Percentiles rank a stretch among this genome's conserved stretches.
These are phyloP conservation scores for Gerosis bhagava DNA, from an alignment of 2,888 invertebrate species.

Conservation along the genomic window DNA sequence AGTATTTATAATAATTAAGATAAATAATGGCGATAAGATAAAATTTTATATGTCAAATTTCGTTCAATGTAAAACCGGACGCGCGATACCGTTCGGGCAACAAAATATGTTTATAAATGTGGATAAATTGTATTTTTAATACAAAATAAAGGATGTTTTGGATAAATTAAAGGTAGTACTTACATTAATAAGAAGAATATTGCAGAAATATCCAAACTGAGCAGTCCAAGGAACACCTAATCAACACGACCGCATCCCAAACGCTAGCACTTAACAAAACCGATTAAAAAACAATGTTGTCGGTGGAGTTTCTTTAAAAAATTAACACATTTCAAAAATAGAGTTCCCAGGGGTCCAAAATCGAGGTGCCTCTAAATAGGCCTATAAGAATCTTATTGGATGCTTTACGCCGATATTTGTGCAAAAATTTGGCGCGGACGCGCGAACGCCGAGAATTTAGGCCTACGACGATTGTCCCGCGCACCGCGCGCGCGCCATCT, in stretches of 20 bases:
- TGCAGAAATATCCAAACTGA: slow-evolving; percentile 42
- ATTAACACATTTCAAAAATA: slow-evolving; percentile 46
- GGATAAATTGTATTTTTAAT: slow-evolving; percentile 12
- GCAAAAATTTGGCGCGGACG: slow-evolving; percentile 65
- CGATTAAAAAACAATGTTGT: slow-evolving; percentile 44
- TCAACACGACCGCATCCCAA: slow-evolving; percentile 30
- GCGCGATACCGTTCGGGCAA: background rate
- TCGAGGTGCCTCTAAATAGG: slow-evolving; percentile 59
- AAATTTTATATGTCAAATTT: background rate
- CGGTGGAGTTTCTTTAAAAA: slow-evolving; percentile 42
- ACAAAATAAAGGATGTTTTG: slow-evolving; percentile 20
- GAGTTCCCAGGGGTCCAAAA: slow-evolving; percentile 39
- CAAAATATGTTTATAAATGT: slow-evolving; percentile 24
- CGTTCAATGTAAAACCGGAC: background rate
- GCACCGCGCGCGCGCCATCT: slow-evolving; percentile 36
- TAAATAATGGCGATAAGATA: background rate
- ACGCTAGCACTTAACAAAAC: slow-evolving; percentile 53
- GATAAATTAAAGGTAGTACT: slow-evolving; percentile 47
- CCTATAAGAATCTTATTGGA: slow-evolving; percentile 79
- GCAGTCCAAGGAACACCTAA: slow-evolving; percentile 16
- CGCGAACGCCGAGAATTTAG: slow-evolving; percentile 58
- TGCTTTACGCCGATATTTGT: slow-evolving; percentile 45
- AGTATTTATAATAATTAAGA: slow-evolving; percentile 4
- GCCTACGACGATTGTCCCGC: slow-evolving; percentile 50
- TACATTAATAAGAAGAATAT: slow-evolving; percentile 42